Base-by-base conservation (phyloP, 1,140 invertebrate genomes). In the Frieseomelitta varia region DNA sequence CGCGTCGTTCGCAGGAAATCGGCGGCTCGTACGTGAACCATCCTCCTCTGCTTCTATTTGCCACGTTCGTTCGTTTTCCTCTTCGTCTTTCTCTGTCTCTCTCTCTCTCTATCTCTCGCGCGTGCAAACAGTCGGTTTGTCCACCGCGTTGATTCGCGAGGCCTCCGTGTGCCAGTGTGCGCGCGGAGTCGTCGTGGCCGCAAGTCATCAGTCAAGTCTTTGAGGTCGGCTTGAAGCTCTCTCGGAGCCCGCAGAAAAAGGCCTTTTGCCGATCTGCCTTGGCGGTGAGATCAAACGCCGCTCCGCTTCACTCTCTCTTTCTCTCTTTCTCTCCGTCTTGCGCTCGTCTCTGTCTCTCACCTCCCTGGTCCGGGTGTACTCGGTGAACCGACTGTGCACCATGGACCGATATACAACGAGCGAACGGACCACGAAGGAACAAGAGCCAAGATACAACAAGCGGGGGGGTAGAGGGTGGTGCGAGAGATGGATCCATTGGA, bases 181-280 rank as follows among this genome's bases (percentile, higher is more conserved):
- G 21, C 24, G 67, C 51, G 30, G 77, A 80, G 69, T 84, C 83
- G 88, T 86, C 87, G 88, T 81, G 84, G 90, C 91, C 85, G 85
- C 91, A 89, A 92, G 92, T 92, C 92, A 92, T 93, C 92, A 93
- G 92, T 93, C 91, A 93, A 93, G 92, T 92, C 92, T 93, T 93
- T 93, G 91, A 92, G 91, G 87, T 89, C 87, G 85, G 85, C 89
- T 89, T 85, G 47, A 85, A 91, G 88, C 85, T 87, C 81, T 76
- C 87, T 82, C 72, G 83, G 81, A 65, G 75, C 87, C 75, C 84
- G 90, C 91, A 91, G 91, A 92, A 93, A 93, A 93, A 93, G 92
- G 89, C 90, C 92, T 91, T 92, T 91, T 91, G 91, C 91, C 91
- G 91, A 93, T 93, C 91, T 93, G 90, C 80, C 89, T 85, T 87